phyloP scores from a whole-genome alignment of 2,888 invertebrate genomes.

The Onchidella celtica region DNA sequence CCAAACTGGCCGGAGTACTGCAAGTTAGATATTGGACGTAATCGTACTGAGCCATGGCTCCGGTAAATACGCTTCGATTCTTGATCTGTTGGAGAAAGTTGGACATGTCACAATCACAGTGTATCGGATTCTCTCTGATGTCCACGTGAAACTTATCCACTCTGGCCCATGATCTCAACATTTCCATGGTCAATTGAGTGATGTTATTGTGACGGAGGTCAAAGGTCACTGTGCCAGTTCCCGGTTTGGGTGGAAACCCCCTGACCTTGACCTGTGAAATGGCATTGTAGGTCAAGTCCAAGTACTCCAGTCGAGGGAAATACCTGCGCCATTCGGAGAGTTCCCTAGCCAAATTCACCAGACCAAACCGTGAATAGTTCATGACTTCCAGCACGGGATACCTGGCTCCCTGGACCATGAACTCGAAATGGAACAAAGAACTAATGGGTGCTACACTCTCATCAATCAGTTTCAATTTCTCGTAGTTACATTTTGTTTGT shows the following conservation, averaged over 20 bases:
- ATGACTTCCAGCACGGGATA: conserved; percentile 42
- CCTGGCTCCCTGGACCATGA: conserved; percentile 16
- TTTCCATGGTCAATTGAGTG: conserved; percentile 54
- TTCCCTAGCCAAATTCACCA: conserved; percentile 23
- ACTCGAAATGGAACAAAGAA: conserved; percentile 23
- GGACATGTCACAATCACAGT: conserved; percentile 60
- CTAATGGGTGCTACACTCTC: conserved; percentile 31
- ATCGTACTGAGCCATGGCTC: conserved; percentile 27
- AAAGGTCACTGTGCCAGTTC: conserved; percentile 23
- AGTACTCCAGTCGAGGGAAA: conserved; percentile 24
- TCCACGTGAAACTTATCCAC: conserved; percentile 62
- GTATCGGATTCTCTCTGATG: conserved; percentile 62
- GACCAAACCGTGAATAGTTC: conserved; percentile 42
- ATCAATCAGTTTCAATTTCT: conserved; percentile 28
- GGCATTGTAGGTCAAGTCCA: conserved; percentile 44
- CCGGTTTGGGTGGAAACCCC: background rate
- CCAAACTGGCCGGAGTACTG: conserved; percentile 51
- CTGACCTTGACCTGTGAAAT: conserved; percentile 11
- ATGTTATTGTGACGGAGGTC: conserved; percentile 61
- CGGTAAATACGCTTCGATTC: conserved; percentile 26
- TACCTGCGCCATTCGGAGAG: conserved; percentile 38
- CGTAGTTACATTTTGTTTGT: conserved; percentile 24
- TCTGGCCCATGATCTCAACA: conserved; percentile 54
- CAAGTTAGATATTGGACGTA: conserved; percentile 59
- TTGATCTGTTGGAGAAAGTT: conserved; percentile 23